These are phyloP conservation scores for Bombus pascuorum DNA, from an alignment of 1,140 invertebrate genomes.

Conservation along the genomic window DNA sequence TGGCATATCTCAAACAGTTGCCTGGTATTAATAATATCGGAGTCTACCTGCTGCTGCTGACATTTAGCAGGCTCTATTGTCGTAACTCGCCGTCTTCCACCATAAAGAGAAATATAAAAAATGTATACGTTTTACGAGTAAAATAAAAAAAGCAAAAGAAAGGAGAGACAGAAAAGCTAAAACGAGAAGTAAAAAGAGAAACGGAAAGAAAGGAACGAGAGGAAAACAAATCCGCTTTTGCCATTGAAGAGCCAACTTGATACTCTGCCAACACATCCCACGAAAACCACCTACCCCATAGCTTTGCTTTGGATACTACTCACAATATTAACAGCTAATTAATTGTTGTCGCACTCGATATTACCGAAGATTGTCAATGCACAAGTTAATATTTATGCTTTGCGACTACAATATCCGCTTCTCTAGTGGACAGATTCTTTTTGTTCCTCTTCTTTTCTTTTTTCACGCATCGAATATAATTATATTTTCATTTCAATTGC, in stretches of 20 bases:
- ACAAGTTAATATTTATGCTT: slow-evolving; percentile 25
- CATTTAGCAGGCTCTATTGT: slow-evolving; percentile 63
- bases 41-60: slow-evolving; percentile 74
- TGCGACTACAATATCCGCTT: slow-evolving; percentile 19
- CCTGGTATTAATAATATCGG: slow-evolving; percentile 48
- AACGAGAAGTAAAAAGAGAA: neutral
- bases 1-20: slow-evolving; percentile 57
- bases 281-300: slow-evolving; percentile 62
- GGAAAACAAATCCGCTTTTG: slow-evolving; percentile 44
- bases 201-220: neutral
- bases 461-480: neutral
- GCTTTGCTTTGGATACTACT: slow-evolving; percentile 76
- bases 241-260: slow-evolving; percentile 69
- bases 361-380: slow-evolving; percentile 12
- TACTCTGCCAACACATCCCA: slow-evolving; percentile 80
- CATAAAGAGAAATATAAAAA: slow-evolving; percentile 25
- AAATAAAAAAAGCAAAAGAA: neutral
- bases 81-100: slow-evolving; percentile 39
- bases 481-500: neutral
- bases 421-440: neutral
- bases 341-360: slow-evolving; percentile 42
- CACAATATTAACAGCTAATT: slow-evolving; percentile 67
- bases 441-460: neutral
- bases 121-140: neutral
- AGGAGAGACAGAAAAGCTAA: slow-evolving; percentile 2